Conservation (phyloP, 2,888 invertebrate species). For the Aethes cnicana region DNA sequence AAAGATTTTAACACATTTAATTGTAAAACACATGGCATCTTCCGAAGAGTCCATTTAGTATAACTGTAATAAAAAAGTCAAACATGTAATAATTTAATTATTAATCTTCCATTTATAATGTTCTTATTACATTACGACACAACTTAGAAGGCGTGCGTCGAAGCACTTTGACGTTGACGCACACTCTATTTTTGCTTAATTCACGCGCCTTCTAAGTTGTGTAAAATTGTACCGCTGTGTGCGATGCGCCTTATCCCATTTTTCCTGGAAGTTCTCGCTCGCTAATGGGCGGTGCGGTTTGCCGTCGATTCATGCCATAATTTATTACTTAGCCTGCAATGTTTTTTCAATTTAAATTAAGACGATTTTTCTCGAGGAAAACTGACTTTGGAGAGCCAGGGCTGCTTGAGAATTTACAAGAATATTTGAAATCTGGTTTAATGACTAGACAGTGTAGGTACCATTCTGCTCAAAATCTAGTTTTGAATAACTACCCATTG, state of each 20-base stretch:
- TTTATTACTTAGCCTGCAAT: constrained; percentile 37
- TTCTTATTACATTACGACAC: no score
- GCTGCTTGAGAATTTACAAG: background rate
- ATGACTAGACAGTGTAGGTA: no score
- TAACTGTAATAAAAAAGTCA: no score
- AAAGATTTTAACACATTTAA: no score
- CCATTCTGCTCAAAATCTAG: no score
- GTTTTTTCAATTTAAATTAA: constrained; percentile 30
- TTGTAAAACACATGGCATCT: no score
- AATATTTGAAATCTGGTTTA: background rate
- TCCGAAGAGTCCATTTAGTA: no score
- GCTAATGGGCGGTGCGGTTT: constrained; percentile 62
- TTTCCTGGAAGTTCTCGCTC: constrained; percentile 58
- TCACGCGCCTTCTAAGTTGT: background rate
- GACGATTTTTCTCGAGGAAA: constrained; percentile 14
- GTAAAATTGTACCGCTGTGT: constrained; percentile 36
- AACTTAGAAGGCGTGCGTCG: no score
- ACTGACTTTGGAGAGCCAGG: constrained; percentile 1
- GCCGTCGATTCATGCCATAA: constrained; percentile 60
- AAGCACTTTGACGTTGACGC: no score
- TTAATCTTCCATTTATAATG: no score
- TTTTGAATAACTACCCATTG: no score
- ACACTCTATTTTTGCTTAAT: background rate
- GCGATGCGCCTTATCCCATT: constrained; percentile 45
- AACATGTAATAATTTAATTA: no score